Percentiles rank a stretch among this genome's conserved stretches.
These are phyloP conservation scores for Labeo calbasu DNA, from an alignment of 2,797 vertebrate genomes.

Conservation along the genomic window DNA sequence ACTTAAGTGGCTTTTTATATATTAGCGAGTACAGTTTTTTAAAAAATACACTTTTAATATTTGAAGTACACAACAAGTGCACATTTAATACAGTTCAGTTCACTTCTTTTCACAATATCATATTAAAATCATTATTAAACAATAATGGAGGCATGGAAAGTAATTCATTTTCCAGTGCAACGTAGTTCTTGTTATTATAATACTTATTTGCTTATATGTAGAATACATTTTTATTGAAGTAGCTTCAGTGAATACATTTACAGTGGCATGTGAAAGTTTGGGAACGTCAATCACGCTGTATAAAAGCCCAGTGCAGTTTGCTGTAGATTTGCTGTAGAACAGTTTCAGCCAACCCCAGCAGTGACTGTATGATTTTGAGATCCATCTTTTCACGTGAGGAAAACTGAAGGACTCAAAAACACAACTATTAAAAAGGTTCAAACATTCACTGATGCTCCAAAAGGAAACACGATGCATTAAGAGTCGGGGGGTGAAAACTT, in stretches of 20 bases:
- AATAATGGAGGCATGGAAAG: too few relatives aligned
- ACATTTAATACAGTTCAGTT: not conserved
- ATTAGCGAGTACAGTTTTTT: not conserved
- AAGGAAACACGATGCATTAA: too few relatives aligned
- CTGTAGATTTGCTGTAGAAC: constrained; percentile 46
- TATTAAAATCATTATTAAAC: too few relatives aligned
- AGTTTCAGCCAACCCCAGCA: not conserved
- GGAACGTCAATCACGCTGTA: constrained; percentile 29
- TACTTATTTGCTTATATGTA: not conserved
- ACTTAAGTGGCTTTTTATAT: not conserved
- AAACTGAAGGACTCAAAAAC: too few relatives aligned
- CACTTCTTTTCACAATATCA: not conserved
- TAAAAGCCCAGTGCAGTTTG: constrained; percentile 42
- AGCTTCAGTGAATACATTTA: not conserved
- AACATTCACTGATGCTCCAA: too few relatives aligned
- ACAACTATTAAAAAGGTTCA: too few relatives aligned
- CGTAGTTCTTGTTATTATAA: not conserved
- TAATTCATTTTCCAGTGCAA: not conserved
- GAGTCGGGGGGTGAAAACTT: too few relatives aligned
- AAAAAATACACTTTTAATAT: not conserved
- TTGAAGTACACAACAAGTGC: not conserved
- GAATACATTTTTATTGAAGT: not conserved
- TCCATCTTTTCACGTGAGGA: too few relatives aligned
- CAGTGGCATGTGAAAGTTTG: too few relatives aligned
- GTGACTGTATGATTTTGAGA: too few relatives aligned